Percentiles rank a stretch among this genome's conserved stretches.
Conservation (phyloP, 2,113 vertebrate species). For the Strix uralensis region DNA sequence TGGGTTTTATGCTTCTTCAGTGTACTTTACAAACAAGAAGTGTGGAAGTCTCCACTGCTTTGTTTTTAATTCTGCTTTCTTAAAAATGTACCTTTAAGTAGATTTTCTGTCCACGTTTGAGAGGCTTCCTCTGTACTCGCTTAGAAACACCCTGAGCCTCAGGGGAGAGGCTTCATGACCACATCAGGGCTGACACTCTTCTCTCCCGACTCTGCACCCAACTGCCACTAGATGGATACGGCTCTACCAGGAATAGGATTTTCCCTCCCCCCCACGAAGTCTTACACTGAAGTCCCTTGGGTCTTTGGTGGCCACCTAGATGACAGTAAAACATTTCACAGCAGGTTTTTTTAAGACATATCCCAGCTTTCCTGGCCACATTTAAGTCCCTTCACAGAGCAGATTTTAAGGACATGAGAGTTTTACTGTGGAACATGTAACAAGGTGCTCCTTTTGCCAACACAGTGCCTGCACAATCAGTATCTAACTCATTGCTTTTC, state of each 20-base stretch:
- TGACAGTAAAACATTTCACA: not conserved
- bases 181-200: not conserved
- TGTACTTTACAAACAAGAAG: not conserved
- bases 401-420: not conserved
- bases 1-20: not conserved
- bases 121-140: not conserved
- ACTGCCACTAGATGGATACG: not conserved
- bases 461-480: not conserved
- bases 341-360: not conserved
- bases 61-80: not conserved
- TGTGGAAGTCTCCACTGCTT: fast-evolving
- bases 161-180: not conserved
- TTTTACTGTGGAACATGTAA: fast-evolving
- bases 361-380: not conserved
- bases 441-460: not conserved
- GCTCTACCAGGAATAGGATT: not conserved
- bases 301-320: not conserved
- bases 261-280: not conserved
- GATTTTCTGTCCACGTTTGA: not conserved
- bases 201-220: not conserved
- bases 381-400: not conserved
- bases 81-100: not conserved
- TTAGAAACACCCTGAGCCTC: not conserved
- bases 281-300: not conserved
- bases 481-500: not conserved